Evolutionary conservation across 2,888 invertebrate genomes (phyloP), one percentile per base, ranked within the genome.

Genomic region (Andrena hattorfiana): DNA sequence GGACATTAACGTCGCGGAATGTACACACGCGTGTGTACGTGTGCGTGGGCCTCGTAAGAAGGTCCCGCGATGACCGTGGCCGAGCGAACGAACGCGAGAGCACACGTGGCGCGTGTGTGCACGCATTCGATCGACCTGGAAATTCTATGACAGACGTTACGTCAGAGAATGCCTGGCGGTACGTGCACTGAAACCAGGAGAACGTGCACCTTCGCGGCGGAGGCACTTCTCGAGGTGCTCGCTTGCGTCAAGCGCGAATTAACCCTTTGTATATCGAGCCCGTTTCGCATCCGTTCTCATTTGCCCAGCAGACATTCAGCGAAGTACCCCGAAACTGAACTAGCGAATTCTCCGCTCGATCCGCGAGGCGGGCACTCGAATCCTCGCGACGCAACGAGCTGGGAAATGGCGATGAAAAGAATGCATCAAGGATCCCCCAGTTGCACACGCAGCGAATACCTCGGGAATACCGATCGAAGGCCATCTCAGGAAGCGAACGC

Each of bases 21-120:
- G 48, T 49, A 49, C 68, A 35, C 59, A 62, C 71, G 69, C 73
- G 72, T 54, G 76, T 79, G n/a, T 26, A 42, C 63, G 49, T 72
- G 77, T 62, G 80, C 77, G 59, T 59, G 42, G 77, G 32, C 73
- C 66, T 79, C 79, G 82, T 78, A 84, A 85, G 88, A 91, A 89
- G 91, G 90, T 87, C 89, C 85, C 87, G 84, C 84, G 84, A 75
- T 85, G 91, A 87, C 90, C 90, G 87, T 91, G 90, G 88, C 90
- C 90, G 87, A 85, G 84, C 85, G 56, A 75, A 80, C 54, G 32
- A 56, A 35, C 62, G 72, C 78, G 35, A 70, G 30, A 75, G 28
- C 62, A 49, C 42, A 30, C 54, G 60, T 60, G 42, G n/a, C 63
- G 26, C 49, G n/a, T 28, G 20, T n/a, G 67, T 48, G 32, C 69